Evolutionary conservation across 2,797 vertebrate genomes (phyloP).

Genomic region (Parauchenoglanis ngamensis): DNA sequence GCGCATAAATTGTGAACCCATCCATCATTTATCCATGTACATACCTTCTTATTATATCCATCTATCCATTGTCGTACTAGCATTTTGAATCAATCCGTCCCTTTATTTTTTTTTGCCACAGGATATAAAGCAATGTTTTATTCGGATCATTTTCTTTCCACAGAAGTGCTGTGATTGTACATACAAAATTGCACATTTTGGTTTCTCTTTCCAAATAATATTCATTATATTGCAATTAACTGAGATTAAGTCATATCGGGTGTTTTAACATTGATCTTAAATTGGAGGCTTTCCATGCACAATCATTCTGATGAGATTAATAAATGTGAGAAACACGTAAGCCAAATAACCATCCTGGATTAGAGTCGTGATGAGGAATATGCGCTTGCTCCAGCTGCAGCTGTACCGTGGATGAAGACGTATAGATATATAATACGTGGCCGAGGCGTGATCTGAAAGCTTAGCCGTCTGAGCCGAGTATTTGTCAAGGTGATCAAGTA

Average conservation of each 20-base stretch:
- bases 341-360: constrained; percentile 13
- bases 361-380: neutral
- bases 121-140: neutral
- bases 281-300: neutral
- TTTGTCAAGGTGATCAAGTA: constrained; percentile 27
- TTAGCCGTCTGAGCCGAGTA: constrained; percentile 6
- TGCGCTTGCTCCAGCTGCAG: neutral
- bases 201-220: neutral
- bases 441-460: constrained; percentile 12
- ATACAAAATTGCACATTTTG: constrained; percentile 2
- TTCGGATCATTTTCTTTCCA: neutral
- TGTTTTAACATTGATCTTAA: neutral
- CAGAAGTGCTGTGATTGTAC: neutral
- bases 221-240: neutral
- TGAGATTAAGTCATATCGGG: neutral
- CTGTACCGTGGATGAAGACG: constrained; percentile 5
- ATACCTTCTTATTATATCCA: neutral
- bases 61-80: neutral
- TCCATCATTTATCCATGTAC: neutral
- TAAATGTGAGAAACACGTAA: neutral
- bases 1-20: neutral
- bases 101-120: neutral
- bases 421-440: neutral
- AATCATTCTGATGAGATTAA: constrained; percentile 9
- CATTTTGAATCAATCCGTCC: neutral